Evolutionary conservation across 2,797 vertebrate genomes (phyloP), one percentile per base, ranked within the genome.

Genomic region (Aselliscus stoliczkanus): DNA sequence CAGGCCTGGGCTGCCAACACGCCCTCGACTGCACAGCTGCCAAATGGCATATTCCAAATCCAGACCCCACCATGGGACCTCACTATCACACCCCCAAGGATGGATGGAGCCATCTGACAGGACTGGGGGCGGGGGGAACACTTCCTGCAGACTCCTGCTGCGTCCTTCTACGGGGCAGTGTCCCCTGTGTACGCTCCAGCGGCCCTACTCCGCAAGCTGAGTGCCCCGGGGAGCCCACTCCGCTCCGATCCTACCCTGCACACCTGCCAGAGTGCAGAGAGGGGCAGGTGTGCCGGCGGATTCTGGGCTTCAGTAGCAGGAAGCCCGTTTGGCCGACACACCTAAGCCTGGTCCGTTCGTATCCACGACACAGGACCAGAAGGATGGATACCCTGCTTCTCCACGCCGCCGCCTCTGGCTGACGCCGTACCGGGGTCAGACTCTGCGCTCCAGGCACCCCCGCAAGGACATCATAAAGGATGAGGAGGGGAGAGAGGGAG

Each of bases 261-360:
- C 0, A 0, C 60, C 58, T 10, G 25, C 39, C 56, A 5, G n/a
- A 9, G 21, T 7, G 37, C 58, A 29, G 52, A 15, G 7, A 8
- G 5, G 37, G 34, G 21, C 5, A 1, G 25, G 10, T 5, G 0
- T 0, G 2, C 2, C 20, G 0, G 54, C 3, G 4, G n/a, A 2
- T 6, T 1, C 75, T 1, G 39, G 31, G 54, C 18, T 1, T 67
- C 21, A 0, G 58, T 4, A 2, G n/a, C n/a, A n/a, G n/a, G n/a
- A n/a, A 1, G n/a, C 29, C 54, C 9, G 8, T 9, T 0, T 2
- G 69, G 52, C 29, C 54, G 20, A 27, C n/a, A 3, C 1, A 0
- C 11, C 60, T 8, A 10, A 7, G 77, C 80, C 42, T 2, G n/a
- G 44, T 13, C 10, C 50, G 6, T 47, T 44, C 13, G 20, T 4